Base-by-base conservation (phyloP, 1,140 invertebrate species). In the Pogonomyrmex barbatus region DNA sequence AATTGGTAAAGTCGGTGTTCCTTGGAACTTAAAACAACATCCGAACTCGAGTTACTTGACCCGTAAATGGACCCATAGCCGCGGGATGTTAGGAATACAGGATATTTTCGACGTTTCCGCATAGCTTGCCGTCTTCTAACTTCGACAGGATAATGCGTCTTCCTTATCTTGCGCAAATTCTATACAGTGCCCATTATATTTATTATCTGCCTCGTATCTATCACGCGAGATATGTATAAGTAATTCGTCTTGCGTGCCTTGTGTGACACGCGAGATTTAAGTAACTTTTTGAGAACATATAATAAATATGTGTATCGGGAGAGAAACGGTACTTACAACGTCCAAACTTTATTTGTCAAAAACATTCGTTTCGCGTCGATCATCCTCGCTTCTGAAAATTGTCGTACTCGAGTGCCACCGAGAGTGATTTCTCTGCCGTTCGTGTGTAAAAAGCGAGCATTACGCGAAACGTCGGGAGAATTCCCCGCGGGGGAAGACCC, bases 11-110 rank as follows among this genome's bases (percentile, higher is more conserved):
- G 39, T 17, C 10, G 42, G 12, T 45, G 36, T 70, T 42, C n/a
- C 14, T 24, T 45, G 50, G 58, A 45, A 71, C 78, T 67, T 82
- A 17, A 82, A 82, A 82, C 30, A 50, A 47, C 12, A 56, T 60
- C 30, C 67, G 52, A 71, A 82, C 50, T 82, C 52, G 36, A 70
- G 33, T 24, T 39, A 82, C 39, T 30, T 82, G 67, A 82, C 52
- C 56, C 39, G 45, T 71, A 82, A 24, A 82, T 71, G 67, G 67
- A 82, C 30, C 67, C 5, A 30, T 47, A 82, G 67, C 79, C 79
- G 79, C 79, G 52, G 67, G 67, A 60, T 58, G 52, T 82, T 52
- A 82, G 52, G 42, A 33, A 4, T 10, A n/a, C 42, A 10, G 30
- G 42, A 54, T 39, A 39, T 54, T 42, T 79, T 54, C 24, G 62